A percentile compares a stretch with the other conserved stretches of the same genome.
phyloP scores from a whole-genome alignment of 2,797 vertebrate genomes.

The Threskiornis aethiopicus region DNA sequence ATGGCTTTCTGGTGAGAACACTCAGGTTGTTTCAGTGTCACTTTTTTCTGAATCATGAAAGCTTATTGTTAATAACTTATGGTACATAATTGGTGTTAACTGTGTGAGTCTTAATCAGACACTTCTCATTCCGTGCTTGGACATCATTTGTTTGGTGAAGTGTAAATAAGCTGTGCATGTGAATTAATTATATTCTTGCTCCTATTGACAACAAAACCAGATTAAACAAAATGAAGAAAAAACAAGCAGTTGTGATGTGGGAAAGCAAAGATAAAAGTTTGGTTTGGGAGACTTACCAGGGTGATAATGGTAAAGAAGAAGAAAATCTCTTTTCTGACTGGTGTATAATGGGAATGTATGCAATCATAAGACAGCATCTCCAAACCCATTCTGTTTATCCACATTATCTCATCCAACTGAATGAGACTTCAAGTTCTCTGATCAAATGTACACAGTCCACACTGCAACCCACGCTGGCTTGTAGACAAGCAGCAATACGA shows the following conservation, averaged over 20 bases:
- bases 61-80: background rate
- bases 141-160: background rate
- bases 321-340: background rate
- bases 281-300: background rate
- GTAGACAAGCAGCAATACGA: background rate
- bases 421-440: background rate
- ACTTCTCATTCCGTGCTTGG: background rate
- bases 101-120: background rate
- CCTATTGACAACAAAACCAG: background rate
- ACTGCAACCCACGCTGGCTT: background rate
- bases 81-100: background rate
- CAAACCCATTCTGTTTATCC: background rate
- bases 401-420: background rate
- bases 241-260: background rate
- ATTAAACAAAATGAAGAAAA: background rate
- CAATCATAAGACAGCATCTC: background rate
- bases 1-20: background rate
- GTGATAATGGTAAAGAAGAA: background rate
- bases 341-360: background rate
- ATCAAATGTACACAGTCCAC: background rate
- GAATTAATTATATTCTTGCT: background rate
- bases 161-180: background rate
- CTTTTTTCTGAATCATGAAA: background rate
- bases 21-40: background rate
- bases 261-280: background rate